Conservation (phyloP, 2,797 vertebrate genomes). For the Oreortyx pictus region DNA sequence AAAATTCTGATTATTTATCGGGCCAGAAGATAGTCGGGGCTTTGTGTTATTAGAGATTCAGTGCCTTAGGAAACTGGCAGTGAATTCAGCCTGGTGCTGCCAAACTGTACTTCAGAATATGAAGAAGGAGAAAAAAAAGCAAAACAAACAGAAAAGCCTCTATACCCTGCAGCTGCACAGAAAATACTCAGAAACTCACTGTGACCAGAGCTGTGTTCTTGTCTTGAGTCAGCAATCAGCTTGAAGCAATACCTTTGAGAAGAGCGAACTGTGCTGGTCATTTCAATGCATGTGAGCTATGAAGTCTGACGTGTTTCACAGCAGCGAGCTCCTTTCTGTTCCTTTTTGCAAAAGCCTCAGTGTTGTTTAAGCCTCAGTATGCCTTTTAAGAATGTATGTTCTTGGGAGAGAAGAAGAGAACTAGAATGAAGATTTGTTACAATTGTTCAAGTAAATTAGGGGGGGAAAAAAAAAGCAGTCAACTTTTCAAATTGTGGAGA, state of each 20-base stretch:
- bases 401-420: background rate
- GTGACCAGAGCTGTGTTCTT: conserved; percentile 39
- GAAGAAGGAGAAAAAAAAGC: background rate
- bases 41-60: conserved; percentile 51
- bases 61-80: conserved; percentile 52
- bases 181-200: conserved; percentile 49
- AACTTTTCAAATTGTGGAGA: background rate
- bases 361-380: background rate
- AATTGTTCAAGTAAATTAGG: background rate
- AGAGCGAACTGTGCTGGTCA: background rate
- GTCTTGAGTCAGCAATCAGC: conserved; percentile 65
- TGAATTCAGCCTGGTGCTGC: background rate
- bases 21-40: conserved; percentile 25
- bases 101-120: conserved; percentile 64
- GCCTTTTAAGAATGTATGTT: background rate
- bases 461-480: background rate
- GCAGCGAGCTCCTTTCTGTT: background rate
- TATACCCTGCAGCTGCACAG: conserved; percentile 57
- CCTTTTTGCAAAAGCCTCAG: background rate
- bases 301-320: conserved; percentile 31
- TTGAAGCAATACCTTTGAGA: conserved; percentile 65
- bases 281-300: background rate
- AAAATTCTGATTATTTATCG: conserved; percentile 10
- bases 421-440: background rate
- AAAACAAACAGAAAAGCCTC: conserved; percentile 65